Conservation (phyloP, 1,140 invertebrate genomes). For the Drosophila malerkotliana region DNA sequence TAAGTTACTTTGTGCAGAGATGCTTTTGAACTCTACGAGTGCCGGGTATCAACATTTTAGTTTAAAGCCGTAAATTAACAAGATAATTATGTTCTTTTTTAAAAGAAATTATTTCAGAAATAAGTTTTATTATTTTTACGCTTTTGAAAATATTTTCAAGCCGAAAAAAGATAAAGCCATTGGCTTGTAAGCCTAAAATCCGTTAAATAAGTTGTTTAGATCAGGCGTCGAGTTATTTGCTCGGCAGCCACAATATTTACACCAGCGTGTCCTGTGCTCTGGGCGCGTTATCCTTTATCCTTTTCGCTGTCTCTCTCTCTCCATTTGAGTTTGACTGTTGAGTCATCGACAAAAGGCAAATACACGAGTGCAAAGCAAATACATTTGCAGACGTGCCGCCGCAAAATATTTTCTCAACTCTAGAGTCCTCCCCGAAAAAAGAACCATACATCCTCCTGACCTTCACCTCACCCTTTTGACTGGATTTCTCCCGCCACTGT, state of each 20-base stretch:
- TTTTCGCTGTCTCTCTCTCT: not conserved
- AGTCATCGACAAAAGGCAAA: conserved; percentile 27
- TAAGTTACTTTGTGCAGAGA: no score
- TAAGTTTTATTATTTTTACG: no score
- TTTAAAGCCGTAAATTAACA: no score
- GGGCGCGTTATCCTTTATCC: conserved; percentile 12
- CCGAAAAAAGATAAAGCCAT: no score
- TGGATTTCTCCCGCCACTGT: no score
- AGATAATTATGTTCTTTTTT: no score
- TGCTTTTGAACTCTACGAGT: no score
- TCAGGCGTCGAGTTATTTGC: not conserved
- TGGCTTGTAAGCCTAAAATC: not conserved
- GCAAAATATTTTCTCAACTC: conserved; percentile 41
- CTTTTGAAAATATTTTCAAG: no score
- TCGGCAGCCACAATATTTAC: conserved; percentile 11
- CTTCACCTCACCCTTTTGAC: not conserved
- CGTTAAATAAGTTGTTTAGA: not conserved
- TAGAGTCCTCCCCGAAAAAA: no score
- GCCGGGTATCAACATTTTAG: no score
- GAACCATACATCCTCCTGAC: not conserved
- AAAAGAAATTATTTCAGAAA: no score
- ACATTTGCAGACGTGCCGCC: conserved; percentile 52
- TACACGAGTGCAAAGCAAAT: conserved; percentile 39
- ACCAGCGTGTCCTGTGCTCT: conserved; percentile 4
- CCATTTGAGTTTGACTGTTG: conserved; percentile 28